These are phyloP conservation scores for Ellobium chinense DNA, from an alignment of 2,888 invertebrate genomes.

Conservation along the genomic window DNA sequence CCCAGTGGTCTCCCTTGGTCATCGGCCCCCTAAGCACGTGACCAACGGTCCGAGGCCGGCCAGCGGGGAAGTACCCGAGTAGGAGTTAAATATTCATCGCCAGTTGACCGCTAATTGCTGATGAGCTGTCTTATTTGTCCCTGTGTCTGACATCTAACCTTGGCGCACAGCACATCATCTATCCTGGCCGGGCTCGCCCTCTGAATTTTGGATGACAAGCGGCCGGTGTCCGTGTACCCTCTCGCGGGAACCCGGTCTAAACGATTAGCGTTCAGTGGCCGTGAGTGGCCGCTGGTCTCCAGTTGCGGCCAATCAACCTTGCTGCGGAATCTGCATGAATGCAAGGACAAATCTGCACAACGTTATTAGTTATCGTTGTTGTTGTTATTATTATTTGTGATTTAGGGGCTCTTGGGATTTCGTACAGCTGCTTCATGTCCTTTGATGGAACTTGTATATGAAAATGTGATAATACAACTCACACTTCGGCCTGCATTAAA, in stretches of 20 bases:
- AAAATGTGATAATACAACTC: no score
- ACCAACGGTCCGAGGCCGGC: neutral
- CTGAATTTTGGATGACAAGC: neutral
- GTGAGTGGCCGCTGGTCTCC: neutral
- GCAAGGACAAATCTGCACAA: no score
- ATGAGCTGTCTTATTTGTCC: conserved; percentile 14
- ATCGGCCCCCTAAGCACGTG: no score
- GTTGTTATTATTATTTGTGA: no score
- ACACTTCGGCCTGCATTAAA: no score
- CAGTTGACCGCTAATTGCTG: conserved; percentile 9
- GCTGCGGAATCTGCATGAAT: no score
- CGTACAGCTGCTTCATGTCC: no score
- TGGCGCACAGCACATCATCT: neutral
- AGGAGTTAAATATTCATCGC: conserved; percentile 7
- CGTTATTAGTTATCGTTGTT: no score
- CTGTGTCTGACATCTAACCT: neutral
- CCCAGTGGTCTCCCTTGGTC: neutral
- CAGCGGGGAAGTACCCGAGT: neutral
- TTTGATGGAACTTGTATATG: no score
- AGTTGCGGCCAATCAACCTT: no score
- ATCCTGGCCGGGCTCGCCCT: neutral
- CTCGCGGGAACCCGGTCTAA: neutral
- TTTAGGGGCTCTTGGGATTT: no score
- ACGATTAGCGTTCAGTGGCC: neutral
- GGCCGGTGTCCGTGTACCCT: neutral